These are phyloP conservation scores for Etheostoma spectabile DNA, from an alignment of 2,113 vertebrate species.

Conservation along the genomic window DNA sequence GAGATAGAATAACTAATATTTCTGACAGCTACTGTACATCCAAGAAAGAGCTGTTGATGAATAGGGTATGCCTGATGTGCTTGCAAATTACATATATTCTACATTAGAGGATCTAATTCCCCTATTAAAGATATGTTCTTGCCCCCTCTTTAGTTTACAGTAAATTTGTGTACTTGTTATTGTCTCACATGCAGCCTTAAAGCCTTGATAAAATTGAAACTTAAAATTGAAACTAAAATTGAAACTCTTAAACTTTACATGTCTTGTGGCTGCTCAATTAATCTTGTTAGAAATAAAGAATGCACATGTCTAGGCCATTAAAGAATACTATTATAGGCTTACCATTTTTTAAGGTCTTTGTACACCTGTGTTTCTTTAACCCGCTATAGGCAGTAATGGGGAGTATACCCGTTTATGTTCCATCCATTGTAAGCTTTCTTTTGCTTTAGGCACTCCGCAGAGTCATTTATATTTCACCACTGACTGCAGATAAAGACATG, in stretches of 20 bases:
- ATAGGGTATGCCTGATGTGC: conserved; percentile 33
- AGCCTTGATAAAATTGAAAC: conserved; percentile 2
- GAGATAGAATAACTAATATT: conserved; percentile 57
- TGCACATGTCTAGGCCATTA: conserved; percentile 15
- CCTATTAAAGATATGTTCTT: conserved; percentile 22
- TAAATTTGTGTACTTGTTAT: conserved; percentile 23
- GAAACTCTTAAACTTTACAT: background rate
- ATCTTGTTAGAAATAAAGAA: conserved; percentile 39
- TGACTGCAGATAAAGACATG: conserved; percentile 70
- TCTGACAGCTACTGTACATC: conserved; percentile 37
- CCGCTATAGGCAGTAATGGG: conserved; percentile 43
- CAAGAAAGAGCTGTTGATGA: conserved; percentile 47
- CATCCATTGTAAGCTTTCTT: conserved; percentile 60
- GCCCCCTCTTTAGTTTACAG: background rate
- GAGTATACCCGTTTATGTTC: conserved; percentile 61
- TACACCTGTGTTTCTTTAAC: conserved; percentile 60
- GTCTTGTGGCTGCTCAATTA: conserved; percentile 28
- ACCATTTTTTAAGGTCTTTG: conserved; percentile 36
- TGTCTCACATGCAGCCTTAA: conserved; percentile 10
- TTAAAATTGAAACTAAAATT: no score
- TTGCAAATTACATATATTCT: conserved; percentile 51
- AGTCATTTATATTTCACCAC: conserved; percentile 76
- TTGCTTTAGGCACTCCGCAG: conserved; percentile 53
- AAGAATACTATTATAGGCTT: conserved; percentile 45
- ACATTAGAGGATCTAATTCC: conserved; percentile 33